phyloP scores from a whole-genome alignment of 2,797 vertebrate genomes.

The Todus mexicanus region DNA sequence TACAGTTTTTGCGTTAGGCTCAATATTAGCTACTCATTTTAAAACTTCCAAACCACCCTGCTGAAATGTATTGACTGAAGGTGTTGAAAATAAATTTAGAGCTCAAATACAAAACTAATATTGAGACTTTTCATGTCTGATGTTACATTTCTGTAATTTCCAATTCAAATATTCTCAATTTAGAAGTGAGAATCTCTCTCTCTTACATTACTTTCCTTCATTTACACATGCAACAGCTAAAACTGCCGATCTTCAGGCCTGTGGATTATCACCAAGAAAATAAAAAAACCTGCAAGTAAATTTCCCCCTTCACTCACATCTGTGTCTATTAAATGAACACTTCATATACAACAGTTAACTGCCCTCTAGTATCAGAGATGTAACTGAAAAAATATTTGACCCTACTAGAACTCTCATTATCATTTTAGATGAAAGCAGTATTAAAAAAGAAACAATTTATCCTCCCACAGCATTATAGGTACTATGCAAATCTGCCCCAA shows the following conservation, averaged over 20 bases:
- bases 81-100: background rate
- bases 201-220: background rate
- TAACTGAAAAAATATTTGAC: background rate
- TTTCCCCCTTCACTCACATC: background rate
- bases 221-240: conserved; percentile 2
- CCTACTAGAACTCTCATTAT: background rate
- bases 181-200: background rate
- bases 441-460: background rate
- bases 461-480: background rate
- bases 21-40: background rate
- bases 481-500: background rate
- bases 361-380: background rate
- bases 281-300: background rate
- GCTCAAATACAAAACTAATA: background rate
- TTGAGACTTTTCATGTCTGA: background rate
- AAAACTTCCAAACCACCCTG: background rate
- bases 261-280: background rate
- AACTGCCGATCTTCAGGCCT: background rate
- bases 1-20: background rate
- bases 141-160: conserved; percentile 11
- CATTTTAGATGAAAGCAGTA: background rate
- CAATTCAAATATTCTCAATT: conserved; percentile 9
- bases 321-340: background rate
- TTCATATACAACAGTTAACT: background rate
- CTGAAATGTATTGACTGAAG: background rate